Percentiles rank a stretch among this genome's conserved stretches.
Evolutionary conservation across 2,888 invertebrate genomes (phyloP).

Genomic region (Sicus ferrugineus): DNA sequence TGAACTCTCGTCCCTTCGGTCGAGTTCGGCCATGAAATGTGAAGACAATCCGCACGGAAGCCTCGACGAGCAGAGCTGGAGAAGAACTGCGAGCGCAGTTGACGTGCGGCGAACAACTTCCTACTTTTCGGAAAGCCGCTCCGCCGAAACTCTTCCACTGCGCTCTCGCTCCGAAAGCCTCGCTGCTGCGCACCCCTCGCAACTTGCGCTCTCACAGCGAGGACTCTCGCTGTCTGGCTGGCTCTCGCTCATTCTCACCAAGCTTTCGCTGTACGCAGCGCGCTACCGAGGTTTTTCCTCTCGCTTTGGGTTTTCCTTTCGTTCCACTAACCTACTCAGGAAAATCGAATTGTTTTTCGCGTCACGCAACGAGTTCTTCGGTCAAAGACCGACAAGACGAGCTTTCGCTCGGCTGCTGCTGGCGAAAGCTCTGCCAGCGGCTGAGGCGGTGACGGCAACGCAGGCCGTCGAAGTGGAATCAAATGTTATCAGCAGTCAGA

Average conservation of each 20-base stretch:
- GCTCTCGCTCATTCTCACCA: not conserved
- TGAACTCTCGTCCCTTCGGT: too few relatives aligned
- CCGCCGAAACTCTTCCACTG: too few relatives aligned
- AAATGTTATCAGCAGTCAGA: too few relatives aligned
- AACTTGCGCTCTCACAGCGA: too few relatives aligned
- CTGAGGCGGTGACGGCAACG: not conserved
- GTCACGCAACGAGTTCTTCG: conserved; percentile 19
- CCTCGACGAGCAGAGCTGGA: too few relatives aligned
- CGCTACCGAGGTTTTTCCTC: not conserved
- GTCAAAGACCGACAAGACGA: conserved; percentile 29
- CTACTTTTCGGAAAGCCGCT: too few relatives aligned
- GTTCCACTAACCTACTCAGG: conserved; percentile 29
- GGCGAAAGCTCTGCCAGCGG: not conserved
- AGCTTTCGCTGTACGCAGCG: not conserved
- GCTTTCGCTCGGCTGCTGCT: conserved; percentile 3
- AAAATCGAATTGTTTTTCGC: conserved; percentile 16
- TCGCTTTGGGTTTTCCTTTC: not conserved
- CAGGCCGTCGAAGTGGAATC: not conserved
- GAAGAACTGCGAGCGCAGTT: too few relatives aligned
- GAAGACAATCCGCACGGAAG: too few relatives aligned
- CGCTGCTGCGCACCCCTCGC: too few relatives aligned
- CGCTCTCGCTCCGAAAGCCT: too few relatives aligned
- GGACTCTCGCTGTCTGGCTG: not conserved
- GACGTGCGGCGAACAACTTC: too few relatives aligned
- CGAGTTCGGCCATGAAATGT: too few relatives aligned